Conservation (phyloP, 2,888 invertebrate species). For the Cinara cedri region DNA sequence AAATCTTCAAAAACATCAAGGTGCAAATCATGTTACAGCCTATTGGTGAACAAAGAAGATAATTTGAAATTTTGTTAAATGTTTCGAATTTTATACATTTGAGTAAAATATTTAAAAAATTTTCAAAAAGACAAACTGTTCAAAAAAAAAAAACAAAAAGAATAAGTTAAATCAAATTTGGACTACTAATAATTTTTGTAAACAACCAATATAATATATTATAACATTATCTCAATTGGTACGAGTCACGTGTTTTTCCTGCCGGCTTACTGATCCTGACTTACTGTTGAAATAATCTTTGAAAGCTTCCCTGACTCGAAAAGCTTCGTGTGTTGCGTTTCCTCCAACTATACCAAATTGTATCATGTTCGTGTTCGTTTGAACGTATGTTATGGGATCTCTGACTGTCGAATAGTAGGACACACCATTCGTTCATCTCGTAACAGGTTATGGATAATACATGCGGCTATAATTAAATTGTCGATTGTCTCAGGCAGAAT, state of each 20-base stretch:
- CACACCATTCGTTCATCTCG: conserved; percentile 24
- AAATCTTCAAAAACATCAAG: no score
- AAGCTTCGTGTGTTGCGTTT: conserved; percentile 22
- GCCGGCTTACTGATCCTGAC: conserved; percentile 27
- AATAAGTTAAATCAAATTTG: neutral
- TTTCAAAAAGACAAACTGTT: no score
- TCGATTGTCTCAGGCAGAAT: conserved; percentile 46
- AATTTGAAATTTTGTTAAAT: no score
- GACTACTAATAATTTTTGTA: conserved; percentile 2
- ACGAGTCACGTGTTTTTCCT: conserved; percentile 14
- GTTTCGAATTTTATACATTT: no score
- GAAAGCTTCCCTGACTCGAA: conserved; percentile 5
- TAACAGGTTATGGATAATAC: conserved; percentile 38
- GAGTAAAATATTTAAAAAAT: no score
- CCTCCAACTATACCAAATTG: neutral
- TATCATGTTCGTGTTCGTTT: conserved; percentile 25
- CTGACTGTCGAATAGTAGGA: conserved; percentile 3
- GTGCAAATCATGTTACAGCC: no score
- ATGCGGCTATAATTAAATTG: conserved; percentile 16
- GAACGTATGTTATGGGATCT: conserved; percentile 9
- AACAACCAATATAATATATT: neutral
- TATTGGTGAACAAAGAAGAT: no score
- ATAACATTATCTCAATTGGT: conserved; percentile 4
- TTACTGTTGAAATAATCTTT: conserved; percentile 24
- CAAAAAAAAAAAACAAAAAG: no score